Conservation (phyloP, 2,888 invertebrate species). For the Chymomyza fuscimana region DNA sequence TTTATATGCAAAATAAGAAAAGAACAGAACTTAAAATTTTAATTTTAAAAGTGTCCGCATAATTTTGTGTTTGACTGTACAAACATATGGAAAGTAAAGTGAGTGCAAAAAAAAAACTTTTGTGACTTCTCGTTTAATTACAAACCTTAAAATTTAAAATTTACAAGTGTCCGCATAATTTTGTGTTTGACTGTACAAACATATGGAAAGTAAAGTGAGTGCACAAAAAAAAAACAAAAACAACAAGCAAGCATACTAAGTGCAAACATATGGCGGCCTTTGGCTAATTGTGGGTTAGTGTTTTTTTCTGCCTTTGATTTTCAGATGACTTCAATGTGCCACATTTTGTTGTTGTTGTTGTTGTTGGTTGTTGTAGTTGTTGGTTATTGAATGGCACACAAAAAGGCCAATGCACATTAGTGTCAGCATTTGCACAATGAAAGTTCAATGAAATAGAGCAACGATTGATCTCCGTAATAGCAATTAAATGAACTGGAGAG, state of each 20-base stretch:
- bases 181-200: slow-evolving; percentile 22
- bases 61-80: too few species aligned
- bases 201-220: slow-evolving; percentile 37
- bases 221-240: slow-evolving; percentile 4
- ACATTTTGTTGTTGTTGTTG: slow-evolving; percentile 23
- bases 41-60: too few species aligned
- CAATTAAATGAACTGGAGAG: background rate
- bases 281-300: slow-evolving; percentile 68
- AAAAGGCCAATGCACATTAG: slow-evolving; percentile 33
- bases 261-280: slow-evolving; percentile 54
- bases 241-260: slow-evolving; percentile 19
- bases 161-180: background rate
- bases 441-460: background rate
- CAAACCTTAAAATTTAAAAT: background rate
- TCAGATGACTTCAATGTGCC: slow-evolving; percentile 35
- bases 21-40: too few species aligned
- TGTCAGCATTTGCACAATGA: slow-evolving; percentile 1
- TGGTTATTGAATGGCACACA: slow-evolving; percentile 24
- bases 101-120: background rate
- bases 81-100: background rate
- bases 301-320: slow-evolving; percentile 27
- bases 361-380: slow-evolving; percentile 10
- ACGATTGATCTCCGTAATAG: background rate
- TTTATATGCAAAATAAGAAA: too few species aligned
- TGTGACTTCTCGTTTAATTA: too few species aligned